Conservation (phyloP, 2,888 invertebrate species). For the Platycheirus rosarum region DNA sequence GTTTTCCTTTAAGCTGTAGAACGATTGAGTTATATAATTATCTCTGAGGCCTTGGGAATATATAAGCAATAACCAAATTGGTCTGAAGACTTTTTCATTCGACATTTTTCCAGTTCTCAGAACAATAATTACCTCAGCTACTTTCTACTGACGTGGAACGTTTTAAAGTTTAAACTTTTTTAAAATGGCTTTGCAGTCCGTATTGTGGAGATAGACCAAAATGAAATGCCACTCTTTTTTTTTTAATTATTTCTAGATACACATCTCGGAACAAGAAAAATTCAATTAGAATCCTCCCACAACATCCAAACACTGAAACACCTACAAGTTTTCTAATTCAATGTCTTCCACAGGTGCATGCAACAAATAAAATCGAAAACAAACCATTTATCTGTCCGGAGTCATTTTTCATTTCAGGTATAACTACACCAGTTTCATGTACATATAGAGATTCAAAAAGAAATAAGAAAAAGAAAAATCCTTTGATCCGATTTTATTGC, state of each 20-base stretch:
- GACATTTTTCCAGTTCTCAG: too few species aligned
- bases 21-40: too few species aligned
- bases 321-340: neutral
- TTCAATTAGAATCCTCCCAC: slow-evolving; percentile 4
- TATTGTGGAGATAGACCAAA: too few species aligned
- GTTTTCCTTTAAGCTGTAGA: too few species aligned
- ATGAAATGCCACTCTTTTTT: neutral
- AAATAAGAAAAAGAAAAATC: neutral
- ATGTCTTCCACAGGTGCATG: slow-evolving; percentile 18
- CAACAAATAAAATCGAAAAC: slow-evolving; percentile 26
- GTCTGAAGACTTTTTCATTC: too few species aligned
- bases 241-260: slow-evolving; percentile 11
- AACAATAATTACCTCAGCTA: too few species aligned
- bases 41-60: too few species aligned
- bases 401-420: slow-evolving; percentile 60
- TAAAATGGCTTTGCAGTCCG: too few species aligned
- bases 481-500: slow-evolving; percentile 71
- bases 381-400: slow-evolving; percentile 30
- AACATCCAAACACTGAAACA: neutral
- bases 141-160: too few species aligned
- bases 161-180: too few species aligned
- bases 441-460: slow-evolving; percentile 2
- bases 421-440: neutral
- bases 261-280: neutral
- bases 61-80: too few species aligned